These are phyloP conservation scores for Drosophila sturtevanti DNA, from an alignment of 1,140 invertebrate genomes.

Conservation along the genomic window DNA sequence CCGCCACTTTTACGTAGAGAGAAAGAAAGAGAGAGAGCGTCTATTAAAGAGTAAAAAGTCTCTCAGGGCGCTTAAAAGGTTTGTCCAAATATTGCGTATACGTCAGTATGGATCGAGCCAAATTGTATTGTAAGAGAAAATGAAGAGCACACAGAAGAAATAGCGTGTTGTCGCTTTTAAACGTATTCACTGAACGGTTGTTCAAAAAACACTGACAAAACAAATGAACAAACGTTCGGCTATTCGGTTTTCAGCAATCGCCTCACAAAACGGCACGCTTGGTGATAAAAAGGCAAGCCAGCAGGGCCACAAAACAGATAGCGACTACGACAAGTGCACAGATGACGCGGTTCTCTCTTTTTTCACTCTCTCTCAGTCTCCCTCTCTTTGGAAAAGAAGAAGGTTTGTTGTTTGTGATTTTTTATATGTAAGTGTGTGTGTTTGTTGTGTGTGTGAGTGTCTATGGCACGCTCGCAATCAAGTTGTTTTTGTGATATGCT, in stretches of 20 bases:
- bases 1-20: constrained; percentile 30
- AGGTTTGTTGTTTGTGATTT: neutral
- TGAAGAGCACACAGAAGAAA: constrained; percentile 26
- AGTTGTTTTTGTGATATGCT: neutral
- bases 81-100: neutral
- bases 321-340: neutral
- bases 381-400: neutral
- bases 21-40: constrained; percentile 7
- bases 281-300: constrained; percentile 3
- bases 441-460: neutral
- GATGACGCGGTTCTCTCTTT: neutral
- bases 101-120: constrained; percentile 6
- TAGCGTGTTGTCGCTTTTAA: constrained; percentile 20
- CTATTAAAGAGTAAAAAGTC: neutral
- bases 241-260: neutral
- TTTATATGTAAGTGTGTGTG: neutral
- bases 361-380: neutral
- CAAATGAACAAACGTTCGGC: constrained; percentile 18
- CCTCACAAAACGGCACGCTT: neutral
- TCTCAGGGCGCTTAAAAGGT: neutral
- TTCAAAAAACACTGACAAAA: constrained; percentile 69
- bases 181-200: constrained; percentile 55
- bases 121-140: constrained; percentile 21
- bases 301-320: neutral
- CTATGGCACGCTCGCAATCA: neutral